A percentile compares a stretch with the other conserved stretches of the same genome.
These are phyloP conservation scores for Melanotaenia maccullochi DNA, from an alignment of 2,797 vertebrate genomes.

Conservation along the genomic window DNA sequence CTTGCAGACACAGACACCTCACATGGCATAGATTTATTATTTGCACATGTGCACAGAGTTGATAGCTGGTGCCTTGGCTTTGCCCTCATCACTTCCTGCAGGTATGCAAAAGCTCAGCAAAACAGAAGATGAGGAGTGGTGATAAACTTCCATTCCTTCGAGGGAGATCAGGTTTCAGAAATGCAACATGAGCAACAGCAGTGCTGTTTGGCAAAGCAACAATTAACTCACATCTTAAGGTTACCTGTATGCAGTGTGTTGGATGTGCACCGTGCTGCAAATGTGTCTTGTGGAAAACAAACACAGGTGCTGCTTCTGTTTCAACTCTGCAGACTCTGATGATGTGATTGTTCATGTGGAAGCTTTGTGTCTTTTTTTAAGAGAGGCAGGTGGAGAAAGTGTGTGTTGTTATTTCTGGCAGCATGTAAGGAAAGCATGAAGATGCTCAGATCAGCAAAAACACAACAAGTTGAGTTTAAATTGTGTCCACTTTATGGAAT, in stretches of 20 bases:
- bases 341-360: background rate
- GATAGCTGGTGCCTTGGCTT: background rate
- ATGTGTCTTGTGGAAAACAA: background rate
- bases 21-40: slow-evolving; percentile 14
- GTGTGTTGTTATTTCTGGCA: background rate
- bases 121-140: background rate
- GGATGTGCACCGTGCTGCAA: background rate
- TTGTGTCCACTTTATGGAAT: background rate
- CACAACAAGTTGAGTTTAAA: background rate
- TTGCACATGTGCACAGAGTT: slow-evolving; percentile 2
- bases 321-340: background rate
- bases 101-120: slow-evolving; percentile 1
- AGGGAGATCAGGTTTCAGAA: slow-evolving; percentile 18
- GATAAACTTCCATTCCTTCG: background rate
- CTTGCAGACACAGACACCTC: slow-evolving; percentile 2
- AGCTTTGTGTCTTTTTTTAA: background rate
- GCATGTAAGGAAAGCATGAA: background rate
- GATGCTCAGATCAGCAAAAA: background rate
- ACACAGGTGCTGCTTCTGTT: background rate
- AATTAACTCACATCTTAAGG: background rate
- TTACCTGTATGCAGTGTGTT: background rate
- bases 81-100: slow-evolving; percentile 14
- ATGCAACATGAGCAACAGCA: slow-evolving; percentile 13
- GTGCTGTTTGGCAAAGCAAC: background rate
- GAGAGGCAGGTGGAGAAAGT: background rate